Evolutionary conservation across 2,888 invertebrate species (phyloP).

Genomic region (Glaucopsyche alexis): DNA sequence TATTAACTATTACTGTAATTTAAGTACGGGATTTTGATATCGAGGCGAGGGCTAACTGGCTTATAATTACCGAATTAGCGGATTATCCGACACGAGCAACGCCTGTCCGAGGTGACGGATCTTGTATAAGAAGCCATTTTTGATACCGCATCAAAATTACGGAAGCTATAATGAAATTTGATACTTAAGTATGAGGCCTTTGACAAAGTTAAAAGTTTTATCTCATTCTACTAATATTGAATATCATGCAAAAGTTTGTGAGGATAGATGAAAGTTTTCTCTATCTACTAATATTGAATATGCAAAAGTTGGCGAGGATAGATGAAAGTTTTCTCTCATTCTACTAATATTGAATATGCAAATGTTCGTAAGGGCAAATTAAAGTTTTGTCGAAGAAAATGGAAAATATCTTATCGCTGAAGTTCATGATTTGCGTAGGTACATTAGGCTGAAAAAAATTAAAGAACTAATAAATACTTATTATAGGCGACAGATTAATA

Average conservation of each 20-base stretch:
- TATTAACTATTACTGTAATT: slow-evolving; percentile 18
- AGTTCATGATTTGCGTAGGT: no score
- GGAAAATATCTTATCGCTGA: no score
- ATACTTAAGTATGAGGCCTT: neutral
- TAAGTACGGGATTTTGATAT: slow-evolving; percentile 25
- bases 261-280: no score
- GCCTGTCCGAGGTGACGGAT: slow-evolving; percentile 24
- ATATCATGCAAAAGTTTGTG: neutral
- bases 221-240: neutral
- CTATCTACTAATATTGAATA: no score
- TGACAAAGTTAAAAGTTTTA: neutral
- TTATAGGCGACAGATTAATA: no score
- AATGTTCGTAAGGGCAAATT: no score
- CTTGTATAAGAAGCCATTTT: slow-evolving; percentile 2
- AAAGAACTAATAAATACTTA: no score
- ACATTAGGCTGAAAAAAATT: no score
- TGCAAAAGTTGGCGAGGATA: no score
- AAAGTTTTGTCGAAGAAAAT: no score
- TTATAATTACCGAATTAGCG: slow-evolving; percentile 52
- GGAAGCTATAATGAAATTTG: neutral
- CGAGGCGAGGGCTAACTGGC: slow-evolving; percentile 41
- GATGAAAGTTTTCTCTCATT: no score
- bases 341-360: no score
- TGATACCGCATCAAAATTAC: neutral
- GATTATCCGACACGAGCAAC: slow-evolving; percentile 43